Percentiles rank a stretch among this genome's conserved stretches.
phyloP scores from a whole-genome alignment of 2,113 vertebrate species.

The Eubucco bourcierii region DNA sequence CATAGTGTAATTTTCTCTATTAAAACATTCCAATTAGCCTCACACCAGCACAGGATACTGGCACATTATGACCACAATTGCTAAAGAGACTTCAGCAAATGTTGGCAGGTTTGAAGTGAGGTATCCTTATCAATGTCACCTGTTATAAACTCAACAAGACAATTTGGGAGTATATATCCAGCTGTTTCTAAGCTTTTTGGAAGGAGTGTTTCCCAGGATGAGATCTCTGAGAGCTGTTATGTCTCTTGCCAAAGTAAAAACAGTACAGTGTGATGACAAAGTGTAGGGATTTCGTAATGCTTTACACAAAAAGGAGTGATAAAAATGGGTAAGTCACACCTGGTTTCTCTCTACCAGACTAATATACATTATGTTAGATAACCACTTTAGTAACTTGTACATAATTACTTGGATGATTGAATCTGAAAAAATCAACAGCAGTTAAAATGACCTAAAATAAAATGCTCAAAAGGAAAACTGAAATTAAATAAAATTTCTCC shows the following conservation, averaged over 20 bases:
- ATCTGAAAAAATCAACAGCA: neutral
- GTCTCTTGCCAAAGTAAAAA: neutral
- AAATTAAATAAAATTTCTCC: neutral
- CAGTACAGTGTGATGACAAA: neutral
- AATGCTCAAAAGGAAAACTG: neutral
- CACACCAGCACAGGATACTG: too few relatives aligned
- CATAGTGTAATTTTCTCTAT: too few relatives aligned
- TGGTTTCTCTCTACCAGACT: neutral
- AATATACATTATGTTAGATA: neutral
- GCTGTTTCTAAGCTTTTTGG: neutral
- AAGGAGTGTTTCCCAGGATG: neutral
- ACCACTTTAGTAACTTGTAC: neutral
- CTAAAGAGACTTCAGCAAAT: neutral
- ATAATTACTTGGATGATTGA: neutral
- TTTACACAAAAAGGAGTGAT: neutral
- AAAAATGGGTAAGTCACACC: neutral
- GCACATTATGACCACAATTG: neutral
- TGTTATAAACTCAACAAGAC: neutral
- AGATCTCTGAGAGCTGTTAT: neutral
- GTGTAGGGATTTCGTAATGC: neutral
- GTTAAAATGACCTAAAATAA: neutral
- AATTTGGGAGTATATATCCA: neutral
- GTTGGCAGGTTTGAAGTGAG: neutral
- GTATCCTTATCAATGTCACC: neutral
- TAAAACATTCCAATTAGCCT: too few relatives aligned